Base-by-base conservation (phyloP, 2,113 vertebrate genomes). In the Gallinago paraguaiae region DNA sequence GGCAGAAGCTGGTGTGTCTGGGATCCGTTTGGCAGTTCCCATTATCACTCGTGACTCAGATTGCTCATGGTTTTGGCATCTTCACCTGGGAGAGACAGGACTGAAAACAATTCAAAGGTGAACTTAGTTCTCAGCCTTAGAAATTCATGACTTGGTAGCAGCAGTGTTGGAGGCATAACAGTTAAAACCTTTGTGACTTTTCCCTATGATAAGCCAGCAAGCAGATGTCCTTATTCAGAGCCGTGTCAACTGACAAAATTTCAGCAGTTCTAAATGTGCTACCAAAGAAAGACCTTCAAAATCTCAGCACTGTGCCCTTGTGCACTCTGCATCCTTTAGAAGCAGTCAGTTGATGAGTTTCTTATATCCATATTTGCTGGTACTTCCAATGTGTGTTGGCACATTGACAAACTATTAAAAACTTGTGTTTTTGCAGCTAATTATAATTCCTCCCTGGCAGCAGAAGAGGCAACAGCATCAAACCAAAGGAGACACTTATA, bases 41-140 rank as follows among this genome's bases (percentile, higher is more conserved):
- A 35, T 81, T 93, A 71, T 88, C 60, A 53, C 72, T 86, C 23
- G 11, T 57, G 76, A 53, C 80, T 95, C 48, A 56, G 64, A 88
- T 27, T 96, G 82, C 65, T 86, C 72, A 51, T 80, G 72, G 33
- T 83, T 33, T 75, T 96, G 95, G 82, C 76, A 90, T 11, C 61
- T 41, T 75, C 86, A 88, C 69, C 60, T 95, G 65, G 19, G 60
- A 90, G 57, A 65, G 39, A 46, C 68, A 81, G 68, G 27, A 74
- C n/a, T 81, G 25, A 86, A 86, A 90, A 31, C 64, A 70, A 37
- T 90, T 93, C 72, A 57, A 75, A 92, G 57, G 56, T 72, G 72
- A 92, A 37, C 72, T 94, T 77, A n/a, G 50, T 70, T 92, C 59
- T 82, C 24, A 77, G 60, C 37, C 53, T 22, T 37, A 71, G 68